Conservation (phyloP, 2,888 invertebrate species). For the Pollenia angustigena region DNA sequence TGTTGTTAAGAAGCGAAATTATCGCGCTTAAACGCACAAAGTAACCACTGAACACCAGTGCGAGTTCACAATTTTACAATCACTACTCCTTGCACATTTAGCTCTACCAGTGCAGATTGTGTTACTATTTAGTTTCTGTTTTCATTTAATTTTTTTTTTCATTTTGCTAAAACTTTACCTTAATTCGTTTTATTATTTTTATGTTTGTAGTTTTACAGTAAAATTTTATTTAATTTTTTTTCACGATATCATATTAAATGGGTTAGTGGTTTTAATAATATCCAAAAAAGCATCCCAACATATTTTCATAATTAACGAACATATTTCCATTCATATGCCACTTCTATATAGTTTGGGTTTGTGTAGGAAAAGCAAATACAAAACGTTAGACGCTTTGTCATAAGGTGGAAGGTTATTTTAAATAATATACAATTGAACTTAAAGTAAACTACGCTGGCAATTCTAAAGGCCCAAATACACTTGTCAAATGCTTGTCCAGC, state of each 20-base stretch:
- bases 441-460: no score
- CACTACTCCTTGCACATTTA: not conserved
- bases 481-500: no score
- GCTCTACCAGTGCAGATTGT: not conserved
- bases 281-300: slow-evolving; percentile 51
- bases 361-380: not conserved
- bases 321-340: slow-evolving; percentile 14
- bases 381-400: no score
- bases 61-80: slow-evolving; percentile 9
- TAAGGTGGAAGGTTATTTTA: no score
- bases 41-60: slow-evolving; percentile 62
- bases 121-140: slow-evolving; percentile 15
- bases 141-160: not conserved
- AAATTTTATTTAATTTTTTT: slow-evolving; percentile 13
- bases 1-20: slow-evolving; percentile 30
- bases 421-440: no score
- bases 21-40: slow-evolving; percentile 66
- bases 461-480: no score
- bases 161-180: not conserved
- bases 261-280: slow-evolving; percentile 63
- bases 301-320: slow-evolving; percentile 67
- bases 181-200: slow-evolving; percentile 19
- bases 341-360: no score
- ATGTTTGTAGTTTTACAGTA: slow-evolving; percentile 4
- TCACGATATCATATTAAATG: slow-evolving; percentile 44